These are phyloP conservation scores for Paramormyrops hopkinsi DNA, from an alignment of 2,797 vertebrate genomes.

Conservation along the genomic window DNA sequence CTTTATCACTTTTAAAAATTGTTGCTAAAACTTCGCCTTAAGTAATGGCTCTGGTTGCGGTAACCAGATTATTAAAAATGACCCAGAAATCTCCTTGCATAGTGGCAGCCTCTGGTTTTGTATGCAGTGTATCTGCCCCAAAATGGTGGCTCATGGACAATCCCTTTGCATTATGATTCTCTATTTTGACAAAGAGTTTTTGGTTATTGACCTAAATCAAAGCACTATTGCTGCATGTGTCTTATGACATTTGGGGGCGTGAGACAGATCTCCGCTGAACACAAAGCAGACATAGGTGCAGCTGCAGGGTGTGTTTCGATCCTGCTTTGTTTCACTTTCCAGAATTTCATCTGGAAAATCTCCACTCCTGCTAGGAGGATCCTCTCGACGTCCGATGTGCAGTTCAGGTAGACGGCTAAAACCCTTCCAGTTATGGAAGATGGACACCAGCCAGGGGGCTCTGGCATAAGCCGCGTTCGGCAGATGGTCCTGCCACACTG, in stretches of 20 bases:
- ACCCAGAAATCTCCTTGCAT: neutral
- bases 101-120: neutral
- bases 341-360: neutral
- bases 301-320: neutral
- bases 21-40: neutral
- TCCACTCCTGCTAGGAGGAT: neutral
- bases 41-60: neutral
- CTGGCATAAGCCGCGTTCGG: neutral
- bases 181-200: neutral
- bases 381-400: neutral
- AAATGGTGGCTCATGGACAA: neutral
- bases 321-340: neutral
- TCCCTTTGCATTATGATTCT: neutral
- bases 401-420: neutral
- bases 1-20: neutral
- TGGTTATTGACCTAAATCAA: neutral
- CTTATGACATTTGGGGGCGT: neutral
- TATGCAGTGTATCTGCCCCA: neutral
- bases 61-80: neutral
- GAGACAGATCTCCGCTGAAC: neutral
- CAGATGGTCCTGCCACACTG: neutral
- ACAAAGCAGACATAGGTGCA: neutral
- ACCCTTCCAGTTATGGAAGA: neutral
- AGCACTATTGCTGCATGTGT: neutral
- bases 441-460: neutral